Evolutionary conservation across 2,888 invertebrate species (phyloP), one percentile per base, ranked within the genome.

Genomic region (Caenorhabditis drosophilae): DNA sequence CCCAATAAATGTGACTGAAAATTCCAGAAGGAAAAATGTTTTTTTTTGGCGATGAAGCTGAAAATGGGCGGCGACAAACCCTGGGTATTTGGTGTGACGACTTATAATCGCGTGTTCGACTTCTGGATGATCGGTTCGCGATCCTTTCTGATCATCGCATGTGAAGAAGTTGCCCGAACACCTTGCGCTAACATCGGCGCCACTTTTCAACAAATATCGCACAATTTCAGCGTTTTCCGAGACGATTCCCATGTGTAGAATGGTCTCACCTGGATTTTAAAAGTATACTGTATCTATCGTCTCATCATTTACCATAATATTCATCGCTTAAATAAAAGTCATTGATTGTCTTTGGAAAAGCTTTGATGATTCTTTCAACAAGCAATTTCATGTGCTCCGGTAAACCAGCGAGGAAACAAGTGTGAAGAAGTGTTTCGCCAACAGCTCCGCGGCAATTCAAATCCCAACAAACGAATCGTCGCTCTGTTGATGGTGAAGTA

Each of bases 151-250:
- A 85, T 98, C 97, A 84, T 96, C 96, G 0, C 95, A 93, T 57
- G 92, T 92, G 91, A 97, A 96, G 84, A 98, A 97, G 84, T 92
- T 92, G 0, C 97, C 97, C 54, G 84, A 85, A 46, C 94, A 95
- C 47, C 80, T 60, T 36, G 67, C 67, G 50, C 92, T 90, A 7
- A 72, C 75, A 60, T 75, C 72, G 0, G 92, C 93, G 0, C 92
- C 92, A 20, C 91, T 90, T 84, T 94, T 93, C 46, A 98, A 85
- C 1, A 97, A 86, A 84, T 90, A 95, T 85, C 95, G 94, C 3
- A 96, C 96, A 93, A 96, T 94, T 0, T 93, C 90, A 0, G 95
- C 93, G 84, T 98, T 96, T 84, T 98, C 97, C 84, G 96, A 97
- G 0, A 95, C 96, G 74, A 97, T 95, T 6, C 95, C 95, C 85